phyloP scores from a whole-genome alignment of 2,797 vertebrate species.

The Artibeus jamaicensis region DNA sequence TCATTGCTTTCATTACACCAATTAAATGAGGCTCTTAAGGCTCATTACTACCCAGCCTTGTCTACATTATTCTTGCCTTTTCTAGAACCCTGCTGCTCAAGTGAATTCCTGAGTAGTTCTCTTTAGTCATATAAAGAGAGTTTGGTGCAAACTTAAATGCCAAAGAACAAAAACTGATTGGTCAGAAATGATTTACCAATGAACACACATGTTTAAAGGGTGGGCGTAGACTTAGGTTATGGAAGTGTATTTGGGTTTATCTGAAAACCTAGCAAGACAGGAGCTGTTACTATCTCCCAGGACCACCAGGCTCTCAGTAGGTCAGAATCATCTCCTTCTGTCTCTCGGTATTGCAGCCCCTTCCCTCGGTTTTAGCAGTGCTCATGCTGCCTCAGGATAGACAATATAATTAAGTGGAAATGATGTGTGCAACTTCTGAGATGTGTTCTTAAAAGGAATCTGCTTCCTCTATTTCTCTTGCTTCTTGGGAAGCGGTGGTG shows the following conservation, averaged over 20 bases:
- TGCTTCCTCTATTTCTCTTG: background rate
- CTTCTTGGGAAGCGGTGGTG: background rate
- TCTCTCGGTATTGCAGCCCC: background rate
- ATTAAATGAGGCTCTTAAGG: conserved; percentile 36
- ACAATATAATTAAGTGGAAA: background rate
- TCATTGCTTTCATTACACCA: conserved; percentile 39
- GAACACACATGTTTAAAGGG: background rate
- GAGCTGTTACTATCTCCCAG: background rate
- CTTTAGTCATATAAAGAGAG: background rate
- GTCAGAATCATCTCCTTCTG: background rate
- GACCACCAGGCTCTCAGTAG: background rate
- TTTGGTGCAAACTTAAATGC: conserved; percentile 24
- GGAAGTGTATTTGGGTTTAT: background rate
- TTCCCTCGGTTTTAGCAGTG: background rate
- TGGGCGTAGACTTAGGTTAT: background rate
- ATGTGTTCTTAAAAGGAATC: background rate
- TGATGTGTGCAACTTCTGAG: background rate
- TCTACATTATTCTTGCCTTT: conserved; percentile 18
- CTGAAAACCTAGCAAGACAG: background rate
- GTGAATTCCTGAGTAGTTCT: background rate
- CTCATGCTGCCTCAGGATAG: background rate
- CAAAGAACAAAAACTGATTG: conserved; percentile 21
- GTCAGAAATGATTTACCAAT: background rate
- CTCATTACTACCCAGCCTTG: conserved; percentile 6
- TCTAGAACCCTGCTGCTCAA: background rate